Evolutionary conservation across 1,140 invertebrate genomes (phyloP).

Genomic region (Metopolophium dirhodum): DNA sequence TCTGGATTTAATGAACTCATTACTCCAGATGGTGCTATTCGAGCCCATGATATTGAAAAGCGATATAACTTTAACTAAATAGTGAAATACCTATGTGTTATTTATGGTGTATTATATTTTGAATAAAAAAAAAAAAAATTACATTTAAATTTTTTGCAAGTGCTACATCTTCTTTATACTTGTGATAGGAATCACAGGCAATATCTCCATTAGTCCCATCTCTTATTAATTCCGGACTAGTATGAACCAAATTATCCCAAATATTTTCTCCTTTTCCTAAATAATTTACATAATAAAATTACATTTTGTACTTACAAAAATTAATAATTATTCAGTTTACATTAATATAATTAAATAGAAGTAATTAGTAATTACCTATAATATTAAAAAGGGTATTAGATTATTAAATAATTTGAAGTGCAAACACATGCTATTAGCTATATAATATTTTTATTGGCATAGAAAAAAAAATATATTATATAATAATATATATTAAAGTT

Average conservation of each 20-base stretch:
- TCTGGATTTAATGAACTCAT: conserved; percentile 68
- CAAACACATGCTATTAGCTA: too few species aligned
- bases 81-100: too few species aligned
- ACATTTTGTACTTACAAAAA: too few species aligned
- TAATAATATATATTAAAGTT: too few species aligned
- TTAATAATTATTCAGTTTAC: background rate
- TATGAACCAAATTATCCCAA: conserved; percentile 62
- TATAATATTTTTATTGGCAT: too few species aligned
- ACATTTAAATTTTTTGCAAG: conserved; percentile 66
- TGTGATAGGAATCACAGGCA: conserved; percentile 69
- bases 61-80: conserved; percentile 68
- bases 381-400: too few species aligned
- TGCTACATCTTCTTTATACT: conserved; percentile 67
- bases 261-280: conserved; percentile 62
- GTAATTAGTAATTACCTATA: too few species aligned
- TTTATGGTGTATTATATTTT: too few species aligned
- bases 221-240: conserved; percentile 64
- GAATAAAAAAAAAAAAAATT: background rate
- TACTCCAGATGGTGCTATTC: conserved; percentile 72
- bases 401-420: too few species aligned
- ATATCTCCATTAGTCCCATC: conserved; percentile 69
- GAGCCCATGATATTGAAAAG: conserved; percentile 76
- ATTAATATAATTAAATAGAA: too few species aligned
- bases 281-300: background rate
- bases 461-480: background rate